Evolutionary conservation across 1,140 invertebrate genomes (phyloP).

Genomic region (Sminthurides bifidus): DNA sequence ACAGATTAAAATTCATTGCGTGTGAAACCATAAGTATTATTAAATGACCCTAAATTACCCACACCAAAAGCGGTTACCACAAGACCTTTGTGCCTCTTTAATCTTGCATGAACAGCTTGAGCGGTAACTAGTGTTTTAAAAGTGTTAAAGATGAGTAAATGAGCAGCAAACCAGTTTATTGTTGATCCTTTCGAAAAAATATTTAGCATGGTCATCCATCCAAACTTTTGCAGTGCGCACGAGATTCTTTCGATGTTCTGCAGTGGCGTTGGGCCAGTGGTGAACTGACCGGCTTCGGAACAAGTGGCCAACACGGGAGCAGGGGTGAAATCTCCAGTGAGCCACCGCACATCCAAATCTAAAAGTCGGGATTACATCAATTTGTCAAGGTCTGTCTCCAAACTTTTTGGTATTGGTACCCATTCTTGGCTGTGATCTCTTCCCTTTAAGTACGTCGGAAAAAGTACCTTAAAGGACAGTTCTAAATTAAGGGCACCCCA

Average conservation of each 20-base stretch:
- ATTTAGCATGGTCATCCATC: constrained; percentile 11
- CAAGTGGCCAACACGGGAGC: constrained; percentile 11
- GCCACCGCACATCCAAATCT: constrained; percentile 2
- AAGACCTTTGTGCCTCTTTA: no score
- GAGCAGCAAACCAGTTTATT: not conserved
- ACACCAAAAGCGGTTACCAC: not conserved
- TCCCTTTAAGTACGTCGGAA: not conserved
- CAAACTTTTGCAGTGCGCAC: constrained; percentile 12
- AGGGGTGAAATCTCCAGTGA: constrained; percentile 5
- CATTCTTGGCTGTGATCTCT: not conserved
- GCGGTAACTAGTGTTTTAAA: no score
- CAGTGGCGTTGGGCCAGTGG: not conserved
- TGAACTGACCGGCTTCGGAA: not conserved
- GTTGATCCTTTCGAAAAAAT: constrained; percentile 2
- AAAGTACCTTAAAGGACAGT: constrained; percentile 13
- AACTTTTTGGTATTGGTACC: not conserved
- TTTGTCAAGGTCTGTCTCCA: not conserved
- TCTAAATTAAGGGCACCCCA: constrained; percentile 17
- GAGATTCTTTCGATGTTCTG: constrained; percentile 4
- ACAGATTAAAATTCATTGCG: constrained; percentile 51
- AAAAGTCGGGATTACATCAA: not conserved
- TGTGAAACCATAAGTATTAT: constrained; percentile 57
- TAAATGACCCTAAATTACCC: not conserved
- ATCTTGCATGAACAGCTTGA: no score
- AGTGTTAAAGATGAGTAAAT: not conserved